Conservation (phyloP, 2,797 vertebrate genomes). For the Cuniculus paca region DNA sequence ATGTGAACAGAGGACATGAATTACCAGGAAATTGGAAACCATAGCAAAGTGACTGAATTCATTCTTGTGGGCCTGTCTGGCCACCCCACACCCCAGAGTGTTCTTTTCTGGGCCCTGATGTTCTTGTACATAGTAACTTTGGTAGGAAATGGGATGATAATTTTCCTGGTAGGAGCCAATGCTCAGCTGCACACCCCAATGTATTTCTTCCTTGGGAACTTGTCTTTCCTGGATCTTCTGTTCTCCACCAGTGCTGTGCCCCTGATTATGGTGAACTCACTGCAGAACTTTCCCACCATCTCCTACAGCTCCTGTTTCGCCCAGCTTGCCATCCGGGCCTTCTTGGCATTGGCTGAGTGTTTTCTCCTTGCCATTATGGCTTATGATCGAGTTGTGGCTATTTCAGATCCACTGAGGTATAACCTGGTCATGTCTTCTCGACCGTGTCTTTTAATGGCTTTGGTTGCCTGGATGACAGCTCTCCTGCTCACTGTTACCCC, state of each 20-base stretch:
- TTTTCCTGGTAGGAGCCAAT: slow-evolving; percentile 57
- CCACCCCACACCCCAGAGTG: slow-evolving; percentile 46
- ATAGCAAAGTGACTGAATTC: slow-evolving; percentile 70
- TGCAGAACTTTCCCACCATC: slow-evolving; percentile 66
- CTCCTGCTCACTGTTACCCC: slow-evolving; percentile 46
- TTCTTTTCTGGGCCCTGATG: slow-evolving; percentile 59
- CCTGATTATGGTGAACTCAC: slow-evolving; percentile 40
- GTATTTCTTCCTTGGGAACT: slow-evolving; percentile 70
- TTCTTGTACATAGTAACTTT: slow-evolving; percentile 61
- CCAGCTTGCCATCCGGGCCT: slow-evolving; percentile 64
- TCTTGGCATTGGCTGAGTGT: slow-evolving; percentile 63
- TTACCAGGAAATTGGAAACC: slow-evolving; percentile 63
- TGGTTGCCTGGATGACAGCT: slow-evolving; percentile 37
- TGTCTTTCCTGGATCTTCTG: slow-evolving; percentile 68
- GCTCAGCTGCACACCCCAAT: slow-evolving; percentile 56
- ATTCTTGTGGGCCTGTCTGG: slow-evolving; percentile 72
- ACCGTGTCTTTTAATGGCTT: slow-evolving; percentile 48
- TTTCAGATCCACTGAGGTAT: slow-evolving; percentile 76
- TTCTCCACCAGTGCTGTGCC: slow-evolving; percentile 65
- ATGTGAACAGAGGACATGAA: slow-evolving; percentile 56
- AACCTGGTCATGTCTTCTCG: slow-evolving; percentile 60
- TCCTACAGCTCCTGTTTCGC: slow-evolving; percentile 65
- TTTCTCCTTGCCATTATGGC: slow-evolving; percentile 78
- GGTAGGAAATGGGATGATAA: slow-evolving; percentile 61
- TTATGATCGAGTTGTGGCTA: slow-evolving; percentile 75